A percentile compares a stretch with the other conserved stretches of the same genome.
Conservation (phyloP, 1,140 invertebrate genomes). For the Meloidogyne chitwoodi region DNA sequence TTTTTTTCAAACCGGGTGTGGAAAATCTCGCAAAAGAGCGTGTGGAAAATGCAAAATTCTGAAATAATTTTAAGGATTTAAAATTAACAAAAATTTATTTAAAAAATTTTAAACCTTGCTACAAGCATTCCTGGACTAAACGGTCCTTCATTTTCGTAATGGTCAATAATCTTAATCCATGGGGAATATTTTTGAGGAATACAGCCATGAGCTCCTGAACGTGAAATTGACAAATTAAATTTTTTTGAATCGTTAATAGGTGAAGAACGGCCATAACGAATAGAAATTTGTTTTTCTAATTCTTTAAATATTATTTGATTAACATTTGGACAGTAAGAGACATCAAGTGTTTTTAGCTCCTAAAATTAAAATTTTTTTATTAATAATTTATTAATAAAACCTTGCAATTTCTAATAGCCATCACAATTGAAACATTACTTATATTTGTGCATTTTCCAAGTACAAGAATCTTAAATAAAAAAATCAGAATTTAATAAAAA, state of each 20-base stretch:
- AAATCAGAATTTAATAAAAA: neutral
- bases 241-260: neutral
- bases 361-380: neutral
- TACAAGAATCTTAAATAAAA: slow-evolving; percentile 1
- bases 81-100: neutral
- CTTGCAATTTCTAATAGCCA: slow-evolving; percentile 12
- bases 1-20: neutral
- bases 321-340: slow-evolving; percentile 11
- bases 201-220: slow-evolving; percentile 9
- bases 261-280: neutral
- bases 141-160: neutral
- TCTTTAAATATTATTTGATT: slow-evolving; percentile 8
- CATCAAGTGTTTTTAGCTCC: neutral
- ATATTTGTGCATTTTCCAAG: slow-evolving; percentile 7
- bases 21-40: neutral
- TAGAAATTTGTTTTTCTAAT: slow-evolving; percentile 8
- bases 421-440: neutral
- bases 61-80: neutral
- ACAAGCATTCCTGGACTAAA: neutral
- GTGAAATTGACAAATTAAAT: slow-evolving; percentile 4
- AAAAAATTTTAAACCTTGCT: neutral
- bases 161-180: neutral
- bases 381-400: neutral
- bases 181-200: neutral
- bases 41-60: neutral